A percentile compares a stretch with the other conserved stretches of the same genome.
Evolutionary conservation across 2,113 vertebrate species (phyloP).

Genomic region (Deroptyus accipitrinus): DNA sequence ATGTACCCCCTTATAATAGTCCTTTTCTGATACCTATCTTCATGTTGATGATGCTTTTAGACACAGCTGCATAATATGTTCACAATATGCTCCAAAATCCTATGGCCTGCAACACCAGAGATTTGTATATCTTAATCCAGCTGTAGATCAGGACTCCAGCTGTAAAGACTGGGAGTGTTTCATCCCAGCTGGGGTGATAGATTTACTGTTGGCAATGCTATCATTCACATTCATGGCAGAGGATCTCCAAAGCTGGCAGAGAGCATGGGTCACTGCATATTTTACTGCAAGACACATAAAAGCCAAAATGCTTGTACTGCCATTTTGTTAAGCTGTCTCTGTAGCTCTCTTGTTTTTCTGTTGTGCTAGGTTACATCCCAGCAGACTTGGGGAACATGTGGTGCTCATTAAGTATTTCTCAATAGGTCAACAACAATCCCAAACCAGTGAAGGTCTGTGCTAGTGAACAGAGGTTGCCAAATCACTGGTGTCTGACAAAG

Average conservation of each 20-base stretch:
- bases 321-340: background rate
- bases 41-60: background rate
- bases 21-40: background rate
- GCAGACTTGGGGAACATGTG: slow-evolving; percentile 36
- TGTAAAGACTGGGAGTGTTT: background rate
- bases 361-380: background rate
- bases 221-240: background rate
- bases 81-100: background rate
- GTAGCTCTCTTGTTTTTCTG: background rate
- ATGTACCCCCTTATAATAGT: background rate
- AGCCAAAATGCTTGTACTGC: background rate
- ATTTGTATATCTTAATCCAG: background rate
- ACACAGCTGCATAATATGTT: background rate
- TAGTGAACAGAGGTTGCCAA: background rate
- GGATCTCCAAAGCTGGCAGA: background rate
- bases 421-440: background rate
- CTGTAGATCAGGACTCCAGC: background rate
- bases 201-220: background rate
- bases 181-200: background rate
- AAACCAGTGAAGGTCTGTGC: background rate
- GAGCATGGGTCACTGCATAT: background rate
- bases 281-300: background rate
- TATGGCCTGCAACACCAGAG: background rate
- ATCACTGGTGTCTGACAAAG: background rate
- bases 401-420: slow-evolving; percentile 56